Evolutionary conservation across 2,888 invertebrate species (phyloP).

Genomic region (Sesamia inferens): DNA sequence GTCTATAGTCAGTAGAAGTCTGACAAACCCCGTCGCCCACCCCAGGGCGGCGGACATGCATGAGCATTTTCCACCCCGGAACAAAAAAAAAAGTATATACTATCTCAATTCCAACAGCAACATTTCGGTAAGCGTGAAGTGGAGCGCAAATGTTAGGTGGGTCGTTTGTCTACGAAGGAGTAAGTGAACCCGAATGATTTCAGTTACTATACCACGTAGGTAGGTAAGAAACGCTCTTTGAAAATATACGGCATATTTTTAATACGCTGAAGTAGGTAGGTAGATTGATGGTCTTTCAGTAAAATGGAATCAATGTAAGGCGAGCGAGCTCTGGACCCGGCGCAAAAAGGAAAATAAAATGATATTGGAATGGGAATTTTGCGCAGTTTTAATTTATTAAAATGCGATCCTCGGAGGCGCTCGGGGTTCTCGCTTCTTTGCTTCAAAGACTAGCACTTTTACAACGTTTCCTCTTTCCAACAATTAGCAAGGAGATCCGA

Average conservation of each 20-base stretch:
- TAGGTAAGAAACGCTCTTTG: slow-evolving; percentile 51
- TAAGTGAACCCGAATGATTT: slow-evolving; percentile 65
- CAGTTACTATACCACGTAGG: slow-evolving; percentile 61
- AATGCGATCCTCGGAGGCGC: slow-evolving; percentile 83
- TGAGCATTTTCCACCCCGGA: too few species aligned
- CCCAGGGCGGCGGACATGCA: too few species aligned
- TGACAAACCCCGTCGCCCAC: too few species aligned
- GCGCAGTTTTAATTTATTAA: slow-evolving; percentile 89
- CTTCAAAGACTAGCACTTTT: slow-evolving; percentile 88
- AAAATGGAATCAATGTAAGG: slow-evolving; percentile 80
- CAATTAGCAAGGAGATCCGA: slow-evolving; percentile 86
- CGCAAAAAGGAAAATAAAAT: slow-evolving; percentile 82
- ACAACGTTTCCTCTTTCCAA: slow-evolving; percentile 87
- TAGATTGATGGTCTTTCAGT: slow-evolving; percentile 76
- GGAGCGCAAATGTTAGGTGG: slow-evolving; percentile 66
- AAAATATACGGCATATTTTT: slow-evolving; percentile 70
- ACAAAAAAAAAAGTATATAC: too few species aligned
- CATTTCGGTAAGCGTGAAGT: slow-evolving; percentile 64
- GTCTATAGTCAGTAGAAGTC: too few species aligned
- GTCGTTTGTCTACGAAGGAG: slow-evolving; percentile 58
- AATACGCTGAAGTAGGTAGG: slow-evolving; percentile 70
- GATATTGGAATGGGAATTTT: slow-evolving; percentile 87
- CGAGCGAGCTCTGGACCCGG: slow-evolving; percentile 70
- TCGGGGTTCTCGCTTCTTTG: slow-evolving; percentile 80
- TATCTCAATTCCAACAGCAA: slow-evolving; percentile 62